Evolutionary conservation across 1,140 invertebrate genomes (phyloP).

Genomic region (Trichonephila inaurata): DNA sequence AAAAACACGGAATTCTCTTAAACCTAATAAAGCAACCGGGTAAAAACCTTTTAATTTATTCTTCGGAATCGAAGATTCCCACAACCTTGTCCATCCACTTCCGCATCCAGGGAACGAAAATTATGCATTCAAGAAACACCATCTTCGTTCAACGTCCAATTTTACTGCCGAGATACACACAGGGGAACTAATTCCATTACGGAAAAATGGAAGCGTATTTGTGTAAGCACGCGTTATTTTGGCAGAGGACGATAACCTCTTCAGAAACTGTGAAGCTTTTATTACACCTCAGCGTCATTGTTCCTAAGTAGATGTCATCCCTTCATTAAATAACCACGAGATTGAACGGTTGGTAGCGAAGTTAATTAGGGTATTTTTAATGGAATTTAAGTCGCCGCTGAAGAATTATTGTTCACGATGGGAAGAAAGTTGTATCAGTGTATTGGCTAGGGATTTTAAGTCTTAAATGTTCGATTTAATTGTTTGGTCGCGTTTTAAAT

Average conservation of each 20-base stretch:
- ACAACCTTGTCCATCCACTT: not conserved
- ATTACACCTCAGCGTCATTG: not conserved
- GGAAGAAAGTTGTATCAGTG: no score
- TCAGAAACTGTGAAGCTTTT: not conserved
- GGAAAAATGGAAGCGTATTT: not conserved
- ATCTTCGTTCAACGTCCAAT: not conserved
- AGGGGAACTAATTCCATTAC: conserved; percentile 4
- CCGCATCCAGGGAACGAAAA: not conserved
- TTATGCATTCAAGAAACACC: not conserved
- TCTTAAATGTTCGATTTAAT: no score
- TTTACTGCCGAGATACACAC: not conserved
- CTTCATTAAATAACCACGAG: conserved; percentile 1
- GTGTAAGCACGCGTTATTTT: not conserved
- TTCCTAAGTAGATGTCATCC: conserved; percentile 6
- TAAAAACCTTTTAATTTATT: not conserved
- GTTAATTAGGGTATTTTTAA: not conserved
- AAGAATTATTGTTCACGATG: no score
- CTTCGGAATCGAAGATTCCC: not conserved
- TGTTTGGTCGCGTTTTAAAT: no score
- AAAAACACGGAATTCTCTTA: no score
- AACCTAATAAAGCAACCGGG: no score
- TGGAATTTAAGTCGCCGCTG: not conserved
- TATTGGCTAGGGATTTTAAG: no score
- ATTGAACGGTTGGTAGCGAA: not conserved
- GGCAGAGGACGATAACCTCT: conserved; percentile 10